Percentiles rank a stretch among this genome's conserved stretches.
These are phyloP conservation scores for Yponomeuta malinellus DNA, from an alignment of 2,888 invertebrate species.

Conservation along the genomic window DNA sequence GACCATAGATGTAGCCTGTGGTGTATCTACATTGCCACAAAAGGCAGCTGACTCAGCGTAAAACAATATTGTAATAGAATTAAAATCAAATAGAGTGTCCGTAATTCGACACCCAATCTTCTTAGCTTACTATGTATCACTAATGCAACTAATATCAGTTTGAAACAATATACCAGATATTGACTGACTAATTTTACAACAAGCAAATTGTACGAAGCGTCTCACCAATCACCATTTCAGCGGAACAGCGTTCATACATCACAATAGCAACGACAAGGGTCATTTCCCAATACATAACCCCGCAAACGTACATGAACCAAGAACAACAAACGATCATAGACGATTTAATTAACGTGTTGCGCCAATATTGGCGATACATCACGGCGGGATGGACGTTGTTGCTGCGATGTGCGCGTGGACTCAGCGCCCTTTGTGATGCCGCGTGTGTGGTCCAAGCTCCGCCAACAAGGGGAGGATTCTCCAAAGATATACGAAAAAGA, in stretches of 20 bases:
- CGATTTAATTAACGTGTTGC: constrained; percentile 14
- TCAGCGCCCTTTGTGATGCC: constrained; percentile 16
- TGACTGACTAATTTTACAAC: neutral
- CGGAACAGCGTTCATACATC: neutral
- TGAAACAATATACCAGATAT: neutral
- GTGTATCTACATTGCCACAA: too few species aligned
- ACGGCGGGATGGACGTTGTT: constrained; percentile 13
- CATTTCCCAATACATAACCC: neutral
- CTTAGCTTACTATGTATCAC: neutral
- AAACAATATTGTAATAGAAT: too few species aligned
- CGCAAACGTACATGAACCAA: neutral
- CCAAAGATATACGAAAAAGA: too few species aligned
- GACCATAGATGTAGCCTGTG: too few species aligned
- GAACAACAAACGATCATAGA: constrained; percentile 12
- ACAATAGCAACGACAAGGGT: neutral
- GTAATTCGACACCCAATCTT: too few species aligned
- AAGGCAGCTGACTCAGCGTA: too few species aligned
- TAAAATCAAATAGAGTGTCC: too few species aligned
- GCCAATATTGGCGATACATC: constrained; percentile 11
- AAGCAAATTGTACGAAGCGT: neutral
- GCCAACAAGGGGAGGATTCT: neutral
- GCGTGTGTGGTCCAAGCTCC: constrained; percentile 2
- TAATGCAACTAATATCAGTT: neutral
- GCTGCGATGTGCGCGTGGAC: constrained; percentile 5
- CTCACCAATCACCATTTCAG: neutral